Conservation (phyloP, 2,888 invertebrate species). For the Esperia sulphurella region DNA sequence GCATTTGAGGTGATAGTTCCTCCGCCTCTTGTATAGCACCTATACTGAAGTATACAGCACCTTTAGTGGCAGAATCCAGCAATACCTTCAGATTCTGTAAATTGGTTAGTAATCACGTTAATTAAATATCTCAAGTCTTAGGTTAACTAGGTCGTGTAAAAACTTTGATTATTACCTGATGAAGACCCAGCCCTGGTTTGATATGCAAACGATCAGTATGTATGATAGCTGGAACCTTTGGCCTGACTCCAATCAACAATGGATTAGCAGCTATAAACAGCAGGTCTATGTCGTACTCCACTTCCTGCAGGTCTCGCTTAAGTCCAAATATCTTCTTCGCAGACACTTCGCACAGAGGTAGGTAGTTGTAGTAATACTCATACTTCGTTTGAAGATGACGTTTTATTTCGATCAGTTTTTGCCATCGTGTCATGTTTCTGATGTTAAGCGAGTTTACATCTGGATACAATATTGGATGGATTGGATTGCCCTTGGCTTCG, state of each 20-base stretch:
- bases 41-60: slow-evolving; percentile 71
- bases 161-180: slow-evolving; percentile 37
- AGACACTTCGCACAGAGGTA: slow-evolving; percentile 54
- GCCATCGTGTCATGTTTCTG: slow-evolving; percentile 59
- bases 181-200: slow-evolving; percentile 45
- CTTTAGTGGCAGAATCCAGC: slow-evolving; percentile 61
- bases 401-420: slow-evolving; percentile 49
- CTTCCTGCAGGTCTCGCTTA: slow-evolving; percentile 49
- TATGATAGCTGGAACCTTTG: slow-evolving; percentile 52
- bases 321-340: slow-evolving; percentile 57
- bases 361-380: slow-evolving; percentile 57
- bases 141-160: too few species aligned
- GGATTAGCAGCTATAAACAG: slow-evolving; percentile 62
- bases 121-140: too few species aligned
- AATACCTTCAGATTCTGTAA: slow-evolving; percentile 49
- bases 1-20: slow-evolving; percentile 48
- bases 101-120: not conserved
- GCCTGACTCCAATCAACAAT: slow-evolving; percentile 56
- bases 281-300: slow-evolving; percentile 66
- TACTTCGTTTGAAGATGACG: slow-evolving; percentile 48
- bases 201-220: slow-evolving; percentile 66
- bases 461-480: slow-evolving; percentile 72
- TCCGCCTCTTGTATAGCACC: slow-evolving; percentile 71
- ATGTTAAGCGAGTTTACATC: slow-evolving; percentile 65
- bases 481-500: slow-evolving; percentile 73